Percentiles rank a stretch among this genome's conserved stretches.
Conservation (phyloP, 2,797 vertebrate species). For the Lithobates sylvaticus region DNA sequence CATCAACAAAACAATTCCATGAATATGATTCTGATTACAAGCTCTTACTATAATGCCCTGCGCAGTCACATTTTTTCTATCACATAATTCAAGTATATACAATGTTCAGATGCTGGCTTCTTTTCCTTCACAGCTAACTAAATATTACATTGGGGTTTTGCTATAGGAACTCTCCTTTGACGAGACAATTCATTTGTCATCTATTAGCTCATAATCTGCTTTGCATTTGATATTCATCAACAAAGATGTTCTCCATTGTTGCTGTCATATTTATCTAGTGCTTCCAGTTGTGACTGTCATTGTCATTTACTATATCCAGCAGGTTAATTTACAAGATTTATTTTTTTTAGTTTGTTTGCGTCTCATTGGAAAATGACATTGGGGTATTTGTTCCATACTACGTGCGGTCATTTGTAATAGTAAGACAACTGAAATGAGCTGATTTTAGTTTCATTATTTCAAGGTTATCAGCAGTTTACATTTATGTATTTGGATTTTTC, state of each 20-base stretch:
- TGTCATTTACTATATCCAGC: conserved; percentile 46
- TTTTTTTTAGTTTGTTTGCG: conserved; percentile 24
- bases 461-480: conserved; percentile 12
- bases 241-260: conserved; percentile 51
- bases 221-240: conserved; percentile 56
- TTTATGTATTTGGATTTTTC: not conserved
- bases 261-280: conserved; percentile 55
- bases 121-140: not conserved
- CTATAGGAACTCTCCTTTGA: conserved; percentile 26
- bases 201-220: conserved; percentile 50
- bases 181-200: conserved; percentile 47
- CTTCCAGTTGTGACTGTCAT: conserved; percentile 45
- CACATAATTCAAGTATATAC: too few species aligned
- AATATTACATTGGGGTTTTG: conserved; percentile 3
- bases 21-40: too few species aligned
- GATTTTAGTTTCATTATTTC: conserved; percentile 4
- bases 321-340: conserved; percentile 42
- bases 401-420: conserved; percentile 19
- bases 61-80: too few species aligned
- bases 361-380: conserved; percentile 31
- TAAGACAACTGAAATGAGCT: conserved; percentile 10
- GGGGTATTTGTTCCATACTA: conserved; percentile 15
- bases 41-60: too few species aligned
- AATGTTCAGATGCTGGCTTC: too few species aligned
- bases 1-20: too few species aligned